Evolutionary conservation across 2,797 vertebrate genomes (phyloP), one percentile per base, ranked within the genome.

Genomic region (Podargus strigoides): DNA sequence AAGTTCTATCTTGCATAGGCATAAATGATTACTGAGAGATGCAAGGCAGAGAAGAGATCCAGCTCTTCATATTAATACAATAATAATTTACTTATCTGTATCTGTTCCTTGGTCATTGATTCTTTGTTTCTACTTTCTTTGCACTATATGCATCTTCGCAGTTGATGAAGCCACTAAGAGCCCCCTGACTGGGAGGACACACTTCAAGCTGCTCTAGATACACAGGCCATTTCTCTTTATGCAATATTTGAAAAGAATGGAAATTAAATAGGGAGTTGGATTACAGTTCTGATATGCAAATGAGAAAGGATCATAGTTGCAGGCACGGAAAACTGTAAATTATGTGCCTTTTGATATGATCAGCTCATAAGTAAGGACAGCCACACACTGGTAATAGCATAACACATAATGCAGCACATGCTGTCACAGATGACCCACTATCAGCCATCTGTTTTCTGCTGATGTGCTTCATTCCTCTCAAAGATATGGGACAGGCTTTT

Each of bases 361-460:
- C 86, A 76, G 50, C 80, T 94, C 30, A 6, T 46, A 74, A 64
- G 34, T 42, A 85, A 50, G 52, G 37, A 80, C 37, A 89, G 50
- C 50, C 62, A 87, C 68, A 67, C 34, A 5, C 42, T 56, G 52
- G 47, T 66, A 79, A 70, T 36, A 46, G 34, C n/a, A 14, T 62
- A 82, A n/a, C 20, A 42, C 42, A 76, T 69, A 93, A 58, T 1
- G 7, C 47, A 89, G 82, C 50, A 69, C 36, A 21, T 42, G 41
- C 42, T 82, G 53, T 75, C 80, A 66, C 50, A 89, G 75, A 32
- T 4, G 3, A 69, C 41, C 41, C 56, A 53, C 81, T 34, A 70
- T 67, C 74, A 79, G 56, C 84, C 87, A 87, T 85, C 85, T 94
- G 84, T 58, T 74, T 76, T 87, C 53, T 87, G 79, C 60, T 93